Evolutionary conservation across 1,140 invertebrate genomes (phyloP).

Genomic region (Rhizoglyphus robini): DNA sequence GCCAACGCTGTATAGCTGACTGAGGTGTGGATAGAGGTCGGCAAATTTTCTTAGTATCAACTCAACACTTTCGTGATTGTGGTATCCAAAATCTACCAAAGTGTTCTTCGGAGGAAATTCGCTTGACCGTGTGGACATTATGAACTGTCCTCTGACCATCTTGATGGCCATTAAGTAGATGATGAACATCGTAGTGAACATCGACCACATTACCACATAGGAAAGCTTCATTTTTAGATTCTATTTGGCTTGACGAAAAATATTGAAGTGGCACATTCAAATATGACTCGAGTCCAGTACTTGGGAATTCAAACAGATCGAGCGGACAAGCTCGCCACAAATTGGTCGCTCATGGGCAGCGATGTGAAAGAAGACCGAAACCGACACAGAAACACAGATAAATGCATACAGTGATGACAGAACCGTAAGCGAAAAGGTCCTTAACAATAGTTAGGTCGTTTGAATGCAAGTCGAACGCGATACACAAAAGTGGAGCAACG

Average conservation of each 20-base stretch:
- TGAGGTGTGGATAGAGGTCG: constrained; percentile 63
- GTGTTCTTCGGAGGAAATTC: too few species aligned
- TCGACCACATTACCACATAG: not conserved
- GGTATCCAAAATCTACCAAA: constrained; percentile 62
- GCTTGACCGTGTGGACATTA: not conserved
- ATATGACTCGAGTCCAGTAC: too few species aligned
- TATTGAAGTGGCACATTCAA: not conserved
- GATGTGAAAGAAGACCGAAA: too few species aligned
- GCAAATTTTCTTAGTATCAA: constrained; percentile 61
- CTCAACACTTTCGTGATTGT: constrained; percentile 74
- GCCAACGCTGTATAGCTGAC: constrained; percentile 76
- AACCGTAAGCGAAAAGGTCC: too few species aligned
- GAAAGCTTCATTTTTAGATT: constrained; percentile 8
- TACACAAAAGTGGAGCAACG: not conserved
- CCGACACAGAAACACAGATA: too few species aligned
- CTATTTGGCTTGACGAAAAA: not conserved
- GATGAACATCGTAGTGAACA: constrained; percentile 12
- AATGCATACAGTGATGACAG: too few species aligned
- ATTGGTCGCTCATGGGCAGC: too few species aligned
- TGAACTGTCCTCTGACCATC: not conserved
- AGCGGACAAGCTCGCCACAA: too few species aligned
- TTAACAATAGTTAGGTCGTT: too few species aligned
- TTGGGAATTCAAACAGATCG: too few species aligned
- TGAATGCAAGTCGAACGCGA: too few species aligned
- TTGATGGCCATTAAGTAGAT: constrained; percentile 19